Conservation (phyloP, 2,888 invertebrate genomes). For the Beris chalybata region DNA sequence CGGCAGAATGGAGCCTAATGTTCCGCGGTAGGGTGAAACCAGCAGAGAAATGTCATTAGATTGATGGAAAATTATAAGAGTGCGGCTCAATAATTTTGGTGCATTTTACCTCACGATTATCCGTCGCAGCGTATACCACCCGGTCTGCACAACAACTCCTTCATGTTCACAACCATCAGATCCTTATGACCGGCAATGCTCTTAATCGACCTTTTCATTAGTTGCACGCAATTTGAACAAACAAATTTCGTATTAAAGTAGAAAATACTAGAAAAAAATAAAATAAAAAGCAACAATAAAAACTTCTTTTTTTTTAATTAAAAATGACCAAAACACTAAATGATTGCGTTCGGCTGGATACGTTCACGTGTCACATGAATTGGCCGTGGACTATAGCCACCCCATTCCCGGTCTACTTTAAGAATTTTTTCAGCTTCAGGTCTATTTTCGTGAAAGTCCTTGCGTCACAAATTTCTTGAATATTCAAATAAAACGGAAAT, state of each 20-base stretch:
- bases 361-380: slow-evolving; percentile 26
- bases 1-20: not conserved
- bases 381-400: not conserved
- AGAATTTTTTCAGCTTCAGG: slow-evolving; percentile 11
- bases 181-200: slow-evolving; percentile 14
- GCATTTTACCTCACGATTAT: slow-evolving; percentile 3
- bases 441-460: slow-evolving; percentile 11
- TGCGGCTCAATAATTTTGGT: not conserved
- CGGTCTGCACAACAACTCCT: slow-evolving; percentile 11
- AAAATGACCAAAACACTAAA: slow-evolving; percentile 29
- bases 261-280: slow-evolving; percentile 5
- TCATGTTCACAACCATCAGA: slow-evolving; percentile 32
- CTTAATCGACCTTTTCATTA: slow-evolving; percentile 36
- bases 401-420: not conserved
- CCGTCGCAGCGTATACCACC: not conserved
- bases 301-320: slow-evolving; percentile 23
- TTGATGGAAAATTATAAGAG: slow-evolving; percentile 8
- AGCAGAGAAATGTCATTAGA: slow-evolving; percentile 8
- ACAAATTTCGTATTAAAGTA: slow-evolving; percentile 13
- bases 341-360: slow-evolving; percentile 26
- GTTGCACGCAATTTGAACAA: slow-evolving; percentile 32
- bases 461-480: slow-evolving; percentile 29
- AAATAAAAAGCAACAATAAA: not conserved
- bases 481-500: slow-evolving; percentile 32
- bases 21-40: not conserved